Conservation (phyloP, 2,113 vertebrate species). For the Pedionomus torquatus region DNA sequence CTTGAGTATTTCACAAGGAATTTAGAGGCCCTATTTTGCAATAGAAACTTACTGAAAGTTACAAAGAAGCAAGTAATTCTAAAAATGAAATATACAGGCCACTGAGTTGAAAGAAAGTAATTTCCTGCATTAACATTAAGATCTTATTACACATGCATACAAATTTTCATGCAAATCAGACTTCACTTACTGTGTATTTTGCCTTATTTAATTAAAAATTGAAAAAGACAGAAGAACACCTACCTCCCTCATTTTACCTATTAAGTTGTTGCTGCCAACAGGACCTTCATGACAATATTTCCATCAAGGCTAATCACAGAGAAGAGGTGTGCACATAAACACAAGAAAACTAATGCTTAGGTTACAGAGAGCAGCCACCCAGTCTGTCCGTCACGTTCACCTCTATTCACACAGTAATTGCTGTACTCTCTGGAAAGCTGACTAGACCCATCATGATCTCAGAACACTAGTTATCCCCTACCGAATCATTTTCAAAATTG, state of each 20-base stretch:
- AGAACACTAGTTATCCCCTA: not conserved
- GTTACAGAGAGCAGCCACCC: not conserved
- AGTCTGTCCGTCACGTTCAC: accelerated
- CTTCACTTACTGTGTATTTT: not conserved
- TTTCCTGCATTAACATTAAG: slow-evolving; percentile 17
- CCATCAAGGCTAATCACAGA: not conserved
- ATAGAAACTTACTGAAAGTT: slow-evolving; percentile 14
- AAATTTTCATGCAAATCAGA: slow-evolving; percentile 27
- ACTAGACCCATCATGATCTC: not conserved
- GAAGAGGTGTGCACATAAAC: not conserved
- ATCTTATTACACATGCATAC: not conserved
- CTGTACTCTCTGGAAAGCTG: not conserved
- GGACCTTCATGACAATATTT: not conserved
- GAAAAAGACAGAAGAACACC: not conserved
- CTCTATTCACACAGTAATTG: slow-evolving; percentile 12
- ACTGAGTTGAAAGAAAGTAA: slow-evolving; percentile 22
- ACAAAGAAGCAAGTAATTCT: slow-evolving; percentile 16
- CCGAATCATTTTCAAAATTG: slow-evolving; percentile 18
- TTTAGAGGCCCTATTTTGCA: slow-evolving; percentile 17
- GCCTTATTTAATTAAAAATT: slow-evolving; percentile 27
- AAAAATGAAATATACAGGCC: slow-evolving; percentile 1
- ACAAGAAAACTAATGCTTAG: not conserved
- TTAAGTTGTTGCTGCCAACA: not conserved
- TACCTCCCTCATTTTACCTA: not conserved
- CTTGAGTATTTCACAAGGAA: slow-evolving; percentile 11